Percentiles rank a stretch among this genome's conserved stretches.
These are phyloP conservation scores for Rhabditoides inermis DNA, from an alignment of 2,888 invertebrate species.

Conservation along the genomic window DNA sequence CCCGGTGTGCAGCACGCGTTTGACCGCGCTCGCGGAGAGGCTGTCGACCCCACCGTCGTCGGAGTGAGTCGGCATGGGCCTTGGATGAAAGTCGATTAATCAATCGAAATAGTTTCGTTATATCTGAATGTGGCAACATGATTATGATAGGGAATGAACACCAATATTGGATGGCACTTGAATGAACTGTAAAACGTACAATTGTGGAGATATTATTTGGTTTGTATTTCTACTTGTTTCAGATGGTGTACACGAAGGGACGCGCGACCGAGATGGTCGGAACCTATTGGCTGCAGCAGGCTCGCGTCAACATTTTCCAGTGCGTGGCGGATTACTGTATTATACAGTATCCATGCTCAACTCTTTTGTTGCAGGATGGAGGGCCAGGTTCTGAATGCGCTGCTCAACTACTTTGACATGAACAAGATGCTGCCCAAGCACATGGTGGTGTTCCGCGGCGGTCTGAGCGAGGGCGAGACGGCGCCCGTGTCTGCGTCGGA, in stretches of 20 bases:
- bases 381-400: no score
- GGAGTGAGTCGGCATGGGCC: constrained; percentile 9
- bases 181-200: constrained; percentile 3
- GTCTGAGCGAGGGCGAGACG: constrained; percentile 16
- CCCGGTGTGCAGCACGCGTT: constrained; percentile 14
- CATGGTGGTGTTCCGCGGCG: constrained; percentile 17
- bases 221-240: neutral
- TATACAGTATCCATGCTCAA: no score
- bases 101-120: no score
- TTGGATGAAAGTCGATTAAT: neutral
- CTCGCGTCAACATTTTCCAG: neutral
- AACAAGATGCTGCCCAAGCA: constrained; percentile 6
- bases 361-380: no score
- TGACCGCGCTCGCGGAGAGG: constrained; percentile 10
- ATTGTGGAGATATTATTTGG: no score
- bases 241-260: constrained; percentile 8
- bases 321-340: constrained; percentile 4
- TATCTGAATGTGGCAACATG: no score
- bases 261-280: neutral
- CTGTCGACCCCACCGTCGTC: constrained; percentile 23
- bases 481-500: constrained; percentile 1
- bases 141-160: no score
- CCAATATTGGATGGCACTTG: no score
- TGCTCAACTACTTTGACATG: constrained; percentile 5
- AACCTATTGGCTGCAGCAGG: constrained; percentile 8